These are phyloP conservation scores for Slavum lentiscoides DNA, from an alignment of 2,888 invertebrate genomes.

Conservation along the genomic window DNA sequence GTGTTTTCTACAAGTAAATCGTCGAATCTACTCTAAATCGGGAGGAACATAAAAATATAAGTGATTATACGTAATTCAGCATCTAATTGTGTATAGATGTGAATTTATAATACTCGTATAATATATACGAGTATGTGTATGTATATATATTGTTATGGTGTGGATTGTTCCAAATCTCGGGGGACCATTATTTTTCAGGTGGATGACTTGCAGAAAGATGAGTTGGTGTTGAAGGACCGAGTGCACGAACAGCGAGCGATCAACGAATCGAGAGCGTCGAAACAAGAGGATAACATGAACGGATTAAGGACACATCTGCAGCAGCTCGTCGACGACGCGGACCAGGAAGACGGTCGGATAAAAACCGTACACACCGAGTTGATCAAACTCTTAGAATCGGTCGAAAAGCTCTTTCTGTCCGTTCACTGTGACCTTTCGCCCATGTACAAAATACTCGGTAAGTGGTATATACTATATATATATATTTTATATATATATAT, in stretches of 20 bases:
- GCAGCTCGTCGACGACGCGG: slow-evolving; percentile 60
- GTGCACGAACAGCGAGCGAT: slow-evolving; percentile 69
- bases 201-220: slow-evolving; percentile 72
- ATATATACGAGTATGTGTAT: too few relatives aligned
- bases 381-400: slow-evolving; percentile 61
- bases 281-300: slow-evolving; percentile 68
- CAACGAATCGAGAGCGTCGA: slow-evolving; percentile 64
- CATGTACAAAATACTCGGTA: slow-evolving; percentile 70
- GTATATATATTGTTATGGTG: too few relatives aligned
- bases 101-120: too few relatives aligned
- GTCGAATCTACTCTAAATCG: too few relatives aligned
- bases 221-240: slow-evolving; percentile 67
- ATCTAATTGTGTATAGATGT: too few relatives aligned
- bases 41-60: too few relatives aligned
- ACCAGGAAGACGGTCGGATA: slow-evolving; percentile 60
- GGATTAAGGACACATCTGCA: slow-evolving; percentile 64
- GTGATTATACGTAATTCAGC: too few relatives aligned
- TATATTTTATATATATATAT: too few relatives aligned
- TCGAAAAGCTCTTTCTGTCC: slow-evolving; percentile 64
- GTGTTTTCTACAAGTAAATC: too few relatives aligned
- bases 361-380: slow-evolving; percentile 60
- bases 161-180: too few relatives aligned
- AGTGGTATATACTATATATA: slow-evolving; percentile 36
- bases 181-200: slow-evolving; percentile 59
- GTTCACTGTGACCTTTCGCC: slow-evolving; percentile 76